Evolutionary conservation across 2,888 invertebrate species (phyloP), one percentile per base, ranked within the genome.

Genomic region (Pyrrhopygopsis socrates): DNA sequence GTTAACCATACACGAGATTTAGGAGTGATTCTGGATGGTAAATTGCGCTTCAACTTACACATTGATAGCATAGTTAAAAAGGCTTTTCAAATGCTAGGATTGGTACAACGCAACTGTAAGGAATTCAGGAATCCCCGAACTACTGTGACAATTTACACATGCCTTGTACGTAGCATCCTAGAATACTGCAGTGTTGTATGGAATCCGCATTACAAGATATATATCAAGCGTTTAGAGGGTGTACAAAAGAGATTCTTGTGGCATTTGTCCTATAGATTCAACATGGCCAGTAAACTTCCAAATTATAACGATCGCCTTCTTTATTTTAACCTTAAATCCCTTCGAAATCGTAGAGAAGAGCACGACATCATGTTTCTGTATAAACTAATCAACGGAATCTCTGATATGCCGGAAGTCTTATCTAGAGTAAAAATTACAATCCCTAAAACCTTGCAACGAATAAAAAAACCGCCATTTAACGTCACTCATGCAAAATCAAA

Each of bases 171-270:
- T 50, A 50, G 50, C 50, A 50, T 50, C 50, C 50, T 50, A 50
- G 50, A 50, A 50, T 34, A 34, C 34, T 34, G 34, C 34, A 34
- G 34, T 34, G 11, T 34, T 34, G 34, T 70, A 22, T 34, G 34
- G 34, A 34, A 34, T 34, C 34, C 34, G 6, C 34, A 81, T 22
- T 81, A 81, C 30, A 45, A 60, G 24, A 63, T 80, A 34, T 73
- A 80, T 29, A 73, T 34, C 5, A 73, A 80, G 22, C 71, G 80
- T 15, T 38, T 80, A 30, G 71, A 80, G 41, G 22, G 73, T 34
- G 80, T 80, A 15, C 80, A 80, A 38, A 80, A 76, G 41, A 76
- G 63, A 15, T 63, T 76, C 58, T 22, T 76, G 18, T 65, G 41
- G 65, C 58, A 76, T n/a, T 45, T 76, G 24, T 58, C 65, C 13